A percentile compares a stretch with the other conserved stretches of the same genome.
Conservation (phyloP, 2,888 invertebrate genomes). For the Tipula confusa region DNA sequence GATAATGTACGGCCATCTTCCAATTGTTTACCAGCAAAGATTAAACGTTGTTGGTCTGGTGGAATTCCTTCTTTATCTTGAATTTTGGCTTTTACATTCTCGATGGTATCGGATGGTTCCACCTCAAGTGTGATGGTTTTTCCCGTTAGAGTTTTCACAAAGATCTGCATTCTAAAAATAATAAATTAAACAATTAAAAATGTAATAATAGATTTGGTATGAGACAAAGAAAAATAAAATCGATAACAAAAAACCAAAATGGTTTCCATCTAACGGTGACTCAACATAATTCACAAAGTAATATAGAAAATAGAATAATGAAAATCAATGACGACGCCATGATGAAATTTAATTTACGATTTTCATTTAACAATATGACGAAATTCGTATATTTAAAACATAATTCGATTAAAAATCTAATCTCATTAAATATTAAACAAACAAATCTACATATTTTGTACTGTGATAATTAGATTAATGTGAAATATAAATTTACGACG, state of each 20-base stretch:
- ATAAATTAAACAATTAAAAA: not conserved
- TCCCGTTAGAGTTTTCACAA: conserved; percentile 90
- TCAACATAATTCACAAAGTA: not conserved
- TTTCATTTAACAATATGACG: not conserved
- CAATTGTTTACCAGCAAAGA: conserved; percentile 92
- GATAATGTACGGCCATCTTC: conserved; percentile 92
- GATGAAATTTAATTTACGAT: not conserved
- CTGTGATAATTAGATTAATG: not conserved
- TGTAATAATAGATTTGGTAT: not conserved
- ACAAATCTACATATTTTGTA: no score
- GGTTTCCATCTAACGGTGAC: not conserved
- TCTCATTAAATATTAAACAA: no score
- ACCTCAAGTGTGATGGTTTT: conserved; percentile 94
- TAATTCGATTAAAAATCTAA: not conserved
- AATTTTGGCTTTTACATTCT: conserved; percentile 92
- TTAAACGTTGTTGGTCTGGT: conserved; percentile 81
- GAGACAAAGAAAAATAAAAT: not conserved
- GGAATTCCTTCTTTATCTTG: conserved; percentile 88
- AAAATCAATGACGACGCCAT: not conserved
- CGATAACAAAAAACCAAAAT: not conserved
- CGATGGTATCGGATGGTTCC: conserved; percentile 88
- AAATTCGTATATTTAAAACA: not conserved
- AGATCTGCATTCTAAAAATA: conserved; percentile 80
- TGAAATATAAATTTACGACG: not conserved
- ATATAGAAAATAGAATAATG: no score